A percentile compares a stretch with the other conserved stretches of the same genome.
Evolutionary conservation across 2,113 vertebrate species (phyloP).

Genomic region (Phyllostomus discolor): DNA sequence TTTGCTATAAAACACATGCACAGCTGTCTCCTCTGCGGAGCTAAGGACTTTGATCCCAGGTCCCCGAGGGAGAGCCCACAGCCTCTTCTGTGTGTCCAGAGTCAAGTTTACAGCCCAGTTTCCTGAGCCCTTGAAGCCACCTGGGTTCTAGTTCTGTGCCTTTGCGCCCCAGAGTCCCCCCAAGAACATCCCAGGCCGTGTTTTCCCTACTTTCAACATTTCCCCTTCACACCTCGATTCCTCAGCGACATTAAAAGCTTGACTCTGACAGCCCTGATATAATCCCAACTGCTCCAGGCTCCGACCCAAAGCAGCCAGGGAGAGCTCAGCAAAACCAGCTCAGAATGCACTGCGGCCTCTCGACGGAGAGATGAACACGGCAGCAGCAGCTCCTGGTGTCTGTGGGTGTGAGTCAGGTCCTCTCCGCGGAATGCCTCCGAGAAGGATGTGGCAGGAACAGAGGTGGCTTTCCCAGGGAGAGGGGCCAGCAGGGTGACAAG

Average conservation of each 20-base stretch:
- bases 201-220: not conserved
- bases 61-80: not conserved
- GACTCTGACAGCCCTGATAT: not conserved
- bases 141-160: not conserved
- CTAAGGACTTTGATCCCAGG: not conserved
- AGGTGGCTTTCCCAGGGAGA: rapidly evolving
- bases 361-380: not conserved
- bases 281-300: conserved; percentile 16
- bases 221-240: not conserved
- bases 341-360: not conserved
- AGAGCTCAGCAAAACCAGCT: not conserved
- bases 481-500: not conserved
- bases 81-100: not conserved
- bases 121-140: not conserved
- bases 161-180: not conserved
- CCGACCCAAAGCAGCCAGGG: not conserved
- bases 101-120: not conserved
- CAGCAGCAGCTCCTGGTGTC: not conserved
- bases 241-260: not conserved
- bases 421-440: not conserved
- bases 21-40: not conserved
- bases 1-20: not conserved
- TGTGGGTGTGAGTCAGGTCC: not conserved
- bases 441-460: not conserved
- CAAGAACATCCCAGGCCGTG: not conserved